Percentiles rank a stretch among this genome's conserved stretches.
These are phyloP conservation scores for Sanderia malayensis DNA, from an alignment of 30 jellyfish, hydroid and myxozoan species.

Conservation along the genomic window DNA sequence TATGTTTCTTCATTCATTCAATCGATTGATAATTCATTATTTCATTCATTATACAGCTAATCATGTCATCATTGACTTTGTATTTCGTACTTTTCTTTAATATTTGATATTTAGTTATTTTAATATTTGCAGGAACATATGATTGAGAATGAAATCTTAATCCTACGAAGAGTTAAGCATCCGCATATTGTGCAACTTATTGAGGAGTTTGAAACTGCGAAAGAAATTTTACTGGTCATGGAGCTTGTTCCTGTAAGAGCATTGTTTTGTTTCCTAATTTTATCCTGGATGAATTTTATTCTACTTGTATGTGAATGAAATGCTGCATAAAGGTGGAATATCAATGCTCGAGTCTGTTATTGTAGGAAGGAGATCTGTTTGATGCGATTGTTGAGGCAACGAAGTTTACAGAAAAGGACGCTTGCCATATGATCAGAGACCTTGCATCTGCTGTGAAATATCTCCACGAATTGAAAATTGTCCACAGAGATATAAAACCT, in stretches of 20 bases:
- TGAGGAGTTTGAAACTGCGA: conserved; percentile 96
- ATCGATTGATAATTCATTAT: too few relatives aligned
- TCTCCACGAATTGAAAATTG: conserved; percentile 69
- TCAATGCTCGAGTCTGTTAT: not conserved
- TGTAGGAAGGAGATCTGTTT: conserved; percentile 90
- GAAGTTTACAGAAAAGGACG: conserved; percentile 89
- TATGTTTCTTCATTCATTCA: too few relatives aligned
- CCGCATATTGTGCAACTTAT: conserved; percentile 74
- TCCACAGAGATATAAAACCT: conserved; percentile 95
- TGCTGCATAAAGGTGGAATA: not conserved
- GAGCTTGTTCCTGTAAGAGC: conserved; percentile 85
- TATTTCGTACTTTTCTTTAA: too few relatives aligned
- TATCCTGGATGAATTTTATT: not conserved
- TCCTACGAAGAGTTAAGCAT: conserved; percentile 76
- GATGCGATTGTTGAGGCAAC: conserved; percentile 97
- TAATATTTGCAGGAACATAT: conserved; percentile 92
- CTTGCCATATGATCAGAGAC: conserved; percentile 93
- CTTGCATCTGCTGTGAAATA: conserved; percentile 86
- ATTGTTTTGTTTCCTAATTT: not conserved
- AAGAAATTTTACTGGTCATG: conserved; percentile 92
- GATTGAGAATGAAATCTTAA: conserved; percentile 93
- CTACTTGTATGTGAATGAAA: not conserved
- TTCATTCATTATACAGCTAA: too few relatives aligned
- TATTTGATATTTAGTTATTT: too few relatives aligned
- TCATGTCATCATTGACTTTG: too few relatives aligned